Evolutionary conservation across 2,888 invertebrate genomes (phyloP).

Genomic region (Palloptera scutellata): DNA sequence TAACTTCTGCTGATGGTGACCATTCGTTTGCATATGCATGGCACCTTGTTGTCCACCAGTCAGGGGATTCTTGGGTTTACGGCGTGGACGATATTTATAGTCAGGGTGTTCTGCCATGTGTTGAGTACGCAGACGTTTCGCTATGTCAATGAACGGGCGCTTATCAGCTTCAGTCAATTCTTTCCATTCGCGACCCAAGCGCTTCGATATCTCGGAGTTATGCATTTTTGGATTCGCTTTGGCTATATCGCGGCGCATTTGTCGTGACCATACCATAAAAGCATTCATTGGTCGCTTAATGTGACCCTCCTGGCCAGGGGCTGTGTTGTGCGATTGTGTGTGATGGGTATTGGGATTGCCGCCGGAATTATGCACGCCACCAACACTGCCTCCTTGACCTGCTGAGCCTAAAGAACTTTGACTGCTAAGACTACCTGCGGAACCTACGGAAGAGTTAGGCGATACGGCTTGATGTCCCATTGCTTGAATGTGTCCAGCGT

Average conservation of each 20-base stretch:
- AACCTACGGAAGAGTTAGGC: slow-evolving; percentile 60
- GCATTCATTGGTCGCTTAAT: slow-evolving; percentile 98
- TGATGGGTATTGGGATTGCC: slow-evolving; percentile 47
- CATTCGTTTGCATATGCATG: slow-evolving; percentile 56
- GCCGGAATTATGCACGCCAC: slow-evolving; percentile 29
- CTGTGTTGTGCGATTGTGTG: slow-evolving; percentile 59
- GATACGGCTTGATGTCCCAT: slow-evolving; percentile 58
- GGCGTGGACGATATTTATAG: slow-evolving; percentile 86
- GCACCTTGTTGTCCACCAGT: slow-evolving; percentile 62
- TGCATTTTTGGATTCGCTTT: slow-evolving; percentile 95
- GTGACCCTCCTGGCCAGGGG: slow-evolving; percentile 72
- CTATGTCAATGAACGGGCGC: slow-evolving; percentile 94
- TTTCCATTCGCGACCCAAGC: slow-evolving; percentile 94
- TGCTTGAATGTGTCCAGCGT: slow-evolving; percentile 39
- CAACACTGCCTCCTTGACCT: slow-evolving; percentile 37
- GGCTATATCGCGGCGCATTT: slow-evolving; percentile 90
- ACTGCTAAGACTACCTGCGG: slow-evolving; percentile 51
- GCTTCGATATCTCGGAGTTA: slow-evolving; percentile 89
- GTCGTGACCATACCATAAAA: slow-evolving; percentile 95
- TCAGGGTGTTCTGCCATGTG: slow-evolving; percentile 94
- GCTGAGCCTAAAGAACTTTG: slow-evolving; percentile 40
- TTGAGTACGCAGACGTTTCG: slow-evolving; percentile 83
- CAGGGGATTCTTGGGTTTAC: slow-evolving; percentile 81
- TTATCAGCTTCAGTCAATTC: slow-evolving; percentile 85
- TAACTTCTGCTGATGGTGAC: slow-evolving; percentile 55